Percentiles rank a stretch among this genome's conserved stretches.
Conservation (phyloP, 1,140 invertebrate species). For the Ceratina australensis region DNA sequence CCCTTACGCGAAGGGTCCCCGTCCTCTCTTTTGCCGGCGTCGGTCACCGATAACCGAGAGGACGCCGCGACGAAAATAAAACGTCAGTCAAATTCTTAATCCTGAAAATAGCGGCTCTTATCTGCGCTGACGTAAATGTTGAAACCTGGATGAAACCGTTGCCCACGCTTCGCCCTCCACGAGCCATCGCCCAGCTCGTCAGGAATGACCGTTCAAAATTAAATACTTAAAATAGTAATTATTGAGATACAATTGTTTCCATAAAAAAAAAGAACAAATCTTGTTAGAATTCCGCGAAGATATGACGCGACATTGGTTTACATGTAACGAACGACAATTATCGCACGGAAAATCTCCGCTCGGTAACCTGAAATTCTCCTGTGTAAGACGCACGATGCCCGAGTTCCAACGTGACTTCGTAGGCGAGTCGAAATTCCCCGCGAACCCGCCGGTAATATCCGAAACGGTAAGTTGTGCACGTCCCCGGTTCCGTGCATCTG, state of each 20-base stretch:
- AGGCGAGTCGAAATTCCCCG: conserved; percentile 64
- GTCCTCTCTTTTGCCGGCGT: not conserved
- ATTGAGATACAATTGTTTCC: too few species aligned
- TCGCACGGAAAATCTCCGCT: conserved; percentile 16
- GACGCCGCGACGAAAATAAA: conserved; percentile 50
- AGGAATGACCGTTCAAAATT: too few species aligned
- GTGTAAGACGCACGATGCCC: not conserved
- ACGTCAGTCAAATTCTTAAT: conserved; percentile 58
- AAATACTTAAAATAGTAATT: too few species aligned
- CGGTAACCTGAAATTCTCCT: conserved; percentile 1
- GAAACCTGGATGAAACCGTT: conserved; percentile 11
- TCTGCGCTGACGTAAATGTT: conserved; percentile 52
- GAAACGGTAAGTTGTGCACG: conserved; percentile 72
- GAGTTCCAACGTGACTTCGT: not conserved
- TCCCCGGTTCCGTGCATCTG: conserved; percentile 59
- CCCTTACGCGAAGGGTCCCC: not conserved
- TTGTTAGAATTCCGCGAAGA: too few species aligned
- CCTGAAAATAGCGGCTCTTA: conserved; percentile 54
- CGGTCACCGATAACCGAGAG: conserved; percentile 33
- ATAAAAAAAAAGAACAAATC: too few species aligned
- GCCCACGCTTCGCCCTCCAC: conserved; percentile 34
- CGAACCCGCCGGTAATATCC: conserved; percentile 70
- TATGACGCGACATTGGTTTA: too few species aligned
- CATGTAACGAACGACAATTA: not conserved
- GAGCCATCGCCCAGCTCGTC: conserved; percentile 46